phyloP scores from a whole-genome alignment of 30 jellyfish, hydroid and myxozoan species.

The Catostylus mosaicus region DNA sequence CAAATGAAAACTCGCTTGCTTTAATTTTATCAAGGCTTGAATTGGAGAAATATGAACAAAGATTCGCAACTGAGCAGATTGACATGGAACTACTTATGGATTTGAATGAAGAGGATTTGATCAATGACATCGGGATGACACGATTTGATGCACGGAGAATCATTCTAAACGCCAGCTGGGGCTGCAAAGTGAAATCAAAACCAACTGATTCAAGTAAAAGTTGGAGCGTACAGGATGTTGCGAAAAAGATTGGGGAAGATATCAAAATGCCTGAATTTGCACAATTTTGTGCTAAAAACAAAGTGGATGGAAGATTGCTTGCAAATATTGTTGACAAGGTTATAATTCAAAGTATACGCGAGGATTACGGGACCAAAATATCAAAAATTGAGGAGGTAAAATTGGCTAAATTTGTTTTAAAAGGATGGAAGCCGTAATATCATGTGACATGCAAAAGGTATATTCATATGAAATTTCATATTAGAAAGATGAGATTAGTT shows the following conservation, averaged over 20 bases:
- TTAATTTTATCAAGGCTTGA: not conserved
- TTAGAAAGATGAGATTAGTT: too few relatives aligned
- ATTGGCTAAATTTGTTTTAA: conserved; percentile 10
- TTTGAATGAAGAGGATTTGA: conserved; percentile 7
- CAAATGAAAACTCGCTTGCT: not conserved
- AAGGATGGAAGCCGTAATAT: conserved; percentile 31
- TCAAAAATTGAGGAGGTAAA: conserved; percentile 19
- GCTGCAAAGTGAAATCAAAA: not conserved
- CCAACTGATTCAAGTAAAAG: not conserved
- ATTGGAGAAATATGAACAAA: conserved; percentile 8
- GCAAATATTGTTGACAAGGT: conserved; percentile 9
- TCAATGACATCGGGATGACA: conserved; percentile 19
- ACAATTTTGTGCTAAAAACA: conserved; percentile 7
- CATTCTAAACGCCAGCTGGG: conserved; percentile 17
- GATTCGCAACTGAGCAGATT: not conserved
- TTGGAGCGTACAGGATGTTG: conserved; percentile 12
- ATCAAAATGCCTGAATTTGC: conserved; percentile 30
- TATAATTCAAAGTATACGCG: conserved; percentile 8
- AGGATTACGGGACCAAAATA: not conserved
- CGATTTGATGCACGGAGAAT: conserved; percentile 24
- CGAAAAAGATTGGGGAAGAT: not conserved
- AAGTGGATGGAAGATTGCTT: conserved; percentile 39
- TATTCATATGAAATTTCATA: too few relatives aligned
- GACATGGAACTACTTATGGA: not conserved
- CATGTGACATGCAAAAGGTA: too few relatives aligned